These are phyloP conservation scores for Lucinisca nassula DNA, from an alignment of 2,888 invertebrate genomes.

Conservation along the genomic window DNA sequence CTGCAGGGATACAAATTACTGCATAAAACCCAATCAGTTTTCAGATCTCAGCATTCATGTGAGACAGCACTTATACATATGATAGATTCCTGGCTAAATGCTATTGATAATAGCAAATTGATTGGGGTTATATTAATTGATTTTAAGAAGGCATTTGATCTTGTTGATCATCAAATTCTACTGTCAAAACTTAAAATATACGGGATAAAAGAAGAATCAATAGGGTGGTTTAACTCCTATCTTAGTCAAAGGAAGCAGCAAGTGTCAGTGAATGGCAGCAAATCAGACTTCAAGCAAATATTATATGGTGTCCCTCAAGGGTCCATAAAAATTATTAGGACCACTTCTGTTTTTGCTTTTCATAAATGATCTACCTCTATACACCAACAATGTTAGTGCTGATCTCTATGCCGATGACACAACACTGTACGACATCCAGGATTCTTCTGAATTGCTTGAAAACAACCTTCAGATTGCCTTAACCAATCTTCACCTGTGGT, in stretches of 20 bases:
- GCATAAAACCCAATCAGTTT: too few species aligned
- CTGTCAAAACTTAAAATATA: neutral
- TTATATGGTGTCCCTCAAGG: too few species aligned
- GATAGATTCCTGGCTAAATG: too few species aligned
- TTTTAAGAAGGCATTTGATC: too few species aligned
- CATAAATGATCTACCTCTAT: too few species aligned
- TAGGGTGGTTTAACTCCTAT: neutral
- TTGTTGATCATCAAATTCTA: too few species aligned
- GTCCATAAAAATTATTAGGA: neutral
- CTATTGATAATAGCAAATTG: too few species aligned
- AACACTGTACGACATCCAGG: too few species aligned
- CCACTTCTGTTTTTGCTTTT: neutral
- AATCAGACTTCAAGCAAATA: neutral
- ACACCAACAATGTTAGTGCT: neutral
- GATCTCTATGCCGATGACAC: neutral
- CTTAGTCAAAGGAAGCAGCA: neutral
- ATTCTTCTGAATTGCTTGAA: neutral
- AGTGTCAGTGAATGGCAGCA: neutral
- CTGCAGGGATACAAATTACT: too few species aligned
- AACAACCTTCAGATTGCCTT: neutral
- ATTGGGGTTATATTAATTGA: too few species aligned
- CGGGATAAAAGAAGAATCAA: neutral
- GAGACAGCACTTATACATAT: too few species aligned
- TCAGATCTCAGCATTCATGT: too few species aligned
- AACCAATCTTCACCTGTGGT: neutral